A percentile compares a stretch with the other conserved stretches of the same genome.
These are phyloP conservation scores for Schmidtea mediterranea DNA, from an alignment of 1,140 invertebrate genomes.

Conservation along the genomic window DNA sequence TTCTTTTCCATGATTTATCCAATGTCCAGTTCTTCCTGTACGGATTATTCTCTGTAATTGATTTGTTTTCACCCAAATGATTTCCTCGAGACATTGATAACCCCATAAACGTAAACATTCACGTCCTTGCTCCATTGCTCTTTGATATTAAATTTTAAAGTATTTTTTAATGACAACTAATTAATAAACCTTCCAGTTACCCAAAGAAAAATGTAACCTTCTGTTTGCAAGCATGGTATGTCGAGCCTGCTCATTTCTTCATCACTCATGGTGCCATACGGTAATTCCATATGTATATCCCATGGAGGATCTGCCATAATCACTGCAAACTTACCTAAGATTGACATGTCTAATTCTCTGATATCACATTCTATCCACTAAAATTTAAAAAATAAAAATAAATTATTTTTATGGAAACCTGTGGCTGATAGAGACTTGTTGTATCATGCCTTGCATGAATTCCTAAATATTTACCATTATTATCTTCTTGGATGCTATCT, in stretches of 20 bases:
- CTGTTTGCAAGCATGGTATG: slow-evolving; percentile 63
- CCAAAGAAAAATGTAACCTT: slow-evolving; percentile 83
- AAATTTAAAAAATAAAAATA: slow-evolving; percentile 47
- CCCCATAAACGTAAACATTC: slow-evolving; percentile 30
- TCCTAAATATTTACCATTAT: background rate
- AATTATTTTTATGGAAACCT: slow-evolving; percentile 16
- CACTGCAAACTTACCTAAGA: slow-evolving; percentile 40
- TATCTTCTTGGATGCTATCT: slow-evolving; percentile 9
- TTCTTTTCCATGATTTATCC: slow-evolving; percentile 93
- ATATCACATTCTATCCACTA: slow-evolving; percentile 91
- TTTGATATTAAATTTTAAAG: slow-evolving; percentile 16
- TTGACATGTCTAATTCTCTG: slow-evolving; percentile 71
- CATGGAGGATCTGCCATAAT: slow-evolving; percentile 55
- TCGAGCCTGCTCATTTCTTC: slow-evolving; percentile 87
- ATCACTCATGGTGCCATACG: slow-evolving; percentile 94
- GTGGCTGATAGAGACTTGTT: background rate
- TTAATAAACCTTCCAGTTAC: slow-evolving; percentile 52
- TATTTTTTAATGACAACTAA: slow-evolving; percentile 11
- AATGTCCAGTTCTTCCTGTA: slow-evolving; percentile 79
- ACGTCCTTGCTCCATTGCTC: slow-evolving; percentile 73
- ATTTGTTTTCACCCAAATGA: slow-evolving; percentile 97
- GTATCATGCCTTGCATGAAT: background rate
- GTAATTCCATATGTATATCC: slow-evolving; percentile 93
- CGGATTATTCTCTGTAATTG: slow-evolving; percentile 82
- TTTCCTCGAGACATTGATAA: slow-evolving; percentile 76